Conservation (phyloP, 1,140 invertebrate genomes). For the Portunus trituberculatus region DNA sequence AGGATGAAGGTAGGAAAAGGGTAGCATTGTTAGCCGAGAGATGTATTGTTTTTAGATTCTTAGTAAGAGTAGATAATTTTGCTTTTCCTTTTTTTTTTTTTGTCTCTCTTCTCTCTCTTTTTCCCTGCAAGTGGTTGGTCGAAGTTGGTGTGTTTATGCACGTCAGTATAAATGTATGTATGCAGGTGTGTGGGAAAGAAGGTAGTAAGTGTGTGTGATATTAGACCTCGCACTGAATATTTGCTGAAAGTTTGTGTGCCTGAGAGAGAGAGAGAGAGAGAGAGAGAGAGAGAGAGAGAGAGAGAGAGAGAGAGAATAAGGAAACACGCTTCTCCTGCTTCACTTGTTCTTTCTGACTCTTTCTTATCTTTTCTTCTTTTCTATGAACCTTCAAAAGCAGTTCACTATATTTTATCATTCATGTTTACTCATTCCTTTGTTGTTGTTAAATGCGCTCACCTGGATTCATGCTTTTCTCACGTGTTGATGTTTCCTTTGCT, state of each 20-base stretch:
- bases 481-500: too few species aligned
- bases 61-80: background rate
- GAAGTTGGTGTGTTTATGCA: background rate
- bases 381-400: background rate
- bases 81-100: background rate
- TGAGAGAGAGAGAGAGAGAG: background rate
- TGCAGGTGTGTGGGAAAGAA: background rate
- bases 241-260: background rate
- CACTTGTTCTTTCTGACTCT: background rate
- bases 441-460: too few species aligned
- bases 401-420: too few species aligned
- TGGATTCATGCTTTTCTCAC: too few species aligned
- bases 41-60: background rate
- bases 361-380: background rate
- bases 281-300: constrained; percentile 2
- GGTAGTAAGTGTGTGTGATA: constrained; percentile 3
- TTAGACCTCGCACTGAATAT: background rate
- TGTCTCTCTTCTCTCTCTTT: too few species aligned
- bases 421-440: too few species aligned
- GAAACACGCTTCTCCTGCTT: background rate
- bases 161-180: background rate
- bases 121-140: too few species aligned
- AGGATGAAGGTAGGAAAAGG: background rate
- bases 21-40: background rate
- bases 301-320: background rate